Base-by-base conservation (phyloP, 64 coral and sea anemone genomes). In the Montipora foliosa region DNA sequence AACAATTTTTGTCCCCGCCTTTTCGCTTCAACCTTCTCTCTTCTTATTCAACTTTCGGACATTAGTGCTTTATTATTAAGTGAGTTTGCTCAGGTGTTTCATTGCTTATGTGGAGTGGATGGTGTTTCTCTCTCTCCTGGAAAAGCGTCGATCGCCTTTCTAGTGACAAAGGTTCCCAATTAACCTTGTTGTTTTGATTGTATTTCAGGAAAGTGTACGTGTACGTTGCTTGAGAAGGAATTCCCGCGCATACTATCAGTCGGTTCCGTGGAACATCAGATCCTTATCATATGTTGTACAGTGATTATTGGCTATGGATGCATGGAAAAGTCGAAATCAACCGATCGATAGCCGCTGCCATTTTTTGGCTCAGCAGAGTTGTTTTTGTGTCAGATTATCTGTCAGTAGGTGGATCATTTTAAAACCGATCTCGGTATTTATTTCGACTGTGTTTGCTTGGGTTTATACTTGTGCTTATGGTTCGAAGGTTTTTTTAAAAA, bases 121-220 rank as follows among this genome's bases (percentile, higher is more conserved):
- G 25, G 25, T 25, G 25, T 25, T 25, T 25, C 25, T 25, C 25
- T 25, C 25, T 25, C 25, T 25, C 25, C 25, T 25, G 25, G 25
- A 25, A 25, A 25, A 25, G 25, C 25, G 25, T 66, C 0, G 61
- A 66, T 17, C 15, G 61, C 15, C 61, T 25, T 25, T 66, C 15
- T 15, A 0, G 9, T 66, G 11, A 66, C 57, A 59, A 25, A 25
- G 25, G 25, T 25, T 25, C 25, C 25, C 25, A 25, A 25, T 25
- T 25, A 25, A 25, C 25, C 25, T 25, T 17, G 11, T 21, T 24
- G 17, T 71, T 22, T 29, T 4, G 55, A 0, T 87, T 55, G 49
- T 37, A 71, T 71, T 47, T 12, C 29, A 95, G 94, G 77, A 95
- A 95, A 92, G 94, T 95, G 6, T 92, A 95, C 21, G 83, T 95